Conservation (phyloP, 2,797 vertebrate genomes). For the Phaenicophaeus curvirostris region DNA sequence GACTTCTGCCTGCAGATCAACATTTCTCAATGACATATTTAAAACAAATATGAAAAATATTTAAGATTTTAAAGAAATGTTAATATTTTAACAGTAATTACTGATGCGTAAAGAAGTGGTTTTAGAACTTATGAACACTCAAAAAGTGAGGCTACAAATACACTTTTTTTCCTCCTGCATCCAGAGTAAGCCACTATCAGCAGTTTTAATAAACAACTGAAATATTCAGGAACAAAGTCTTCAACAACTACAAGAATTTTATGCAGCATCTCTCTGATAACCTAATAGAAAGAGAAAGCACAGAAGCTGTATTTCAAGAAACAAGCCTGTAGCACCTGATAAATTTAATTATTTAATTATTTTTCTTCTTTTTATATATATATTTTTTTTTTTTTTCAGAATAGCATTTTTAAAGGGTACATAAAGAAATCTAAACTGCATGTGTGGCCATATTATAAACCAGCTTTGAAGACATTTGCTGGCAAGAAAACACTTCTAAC, state of each 20-base stretch:
- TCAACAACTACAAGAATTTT: not conserved
- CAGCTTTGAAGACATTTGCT: conserved; percentile 20
- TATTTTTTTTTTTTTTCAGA: not conserved
- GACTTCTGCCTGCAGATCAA: not conserved
- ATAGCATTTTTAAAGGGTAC: not conserved
- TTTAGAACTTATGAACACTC: not conserved
- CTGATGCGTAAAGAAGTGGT: not conserved
- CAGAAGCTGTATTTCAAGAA: not conserved
- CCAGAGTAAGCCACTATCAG: not conserved
- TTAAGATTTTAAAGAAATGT: not conserved
- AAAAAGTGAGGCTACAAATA: not conserved
- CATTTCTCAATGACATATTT: not conserved
- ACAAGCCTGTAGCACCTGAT: not conserved
- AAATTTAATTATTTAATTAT: not conserved
- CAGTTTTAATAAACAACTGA: not conserved
- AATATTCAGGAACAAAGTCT: not conserved
- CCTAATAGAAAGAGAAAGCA: not conserved
- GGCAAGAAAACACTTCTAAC: conserved; percentile 21
- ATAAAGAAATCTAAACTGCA: not conserved
- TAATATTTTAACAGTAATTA: not conserved
- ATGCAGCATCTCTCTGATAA: not conserved
- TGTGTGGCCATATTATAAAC: not conserved
- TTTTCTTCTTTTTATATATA: no score
- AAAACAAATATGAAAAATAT: not conserved
- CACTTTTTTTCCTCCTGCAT: not conserved